A percentile compares a stretch with the other conserved stretches of the same genome.
phyloP scores from a whole-genome alignment of 2,888 invertebrate species.

The Falcaria lacertinaria region DNA sequence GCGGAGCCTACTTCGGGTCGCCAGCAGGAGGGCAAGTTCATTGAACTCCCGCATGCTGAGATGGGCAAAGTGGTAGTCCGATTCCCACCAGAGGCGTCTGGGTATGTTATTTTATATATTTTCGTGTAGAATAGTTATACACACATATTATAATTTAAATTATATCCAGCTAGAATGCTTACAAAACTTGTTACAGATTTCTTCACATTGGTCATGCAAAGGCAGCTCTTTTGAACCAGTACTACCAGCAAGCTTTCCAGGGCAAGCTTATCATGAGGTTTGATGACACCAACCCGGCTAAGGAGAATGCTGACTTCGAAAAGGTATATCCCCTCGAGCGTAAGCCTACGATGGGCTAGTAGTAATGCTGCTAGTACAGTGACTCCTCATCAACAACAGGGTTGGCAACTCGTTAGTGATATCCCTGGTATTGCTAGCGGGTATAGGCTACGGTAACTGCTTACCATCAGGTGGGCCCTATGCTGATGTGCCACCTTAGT shows the following conservation, averaged over 20 bases:
- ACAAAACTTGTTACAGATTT: conserved; percentile 76
- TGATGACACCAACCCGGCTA: conserved; percentile 99
- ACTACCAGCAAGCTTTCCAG: conserved; percentile 95
- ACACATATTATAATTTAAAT: too few species aligned
- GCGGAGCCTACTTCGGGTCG: conserved; percentile 60
- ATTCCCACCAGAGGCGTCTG: conserved; percentile 99
- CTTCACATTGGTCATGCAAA: conserved; percentile 99
- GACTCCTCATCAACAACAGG: too few species aligned
- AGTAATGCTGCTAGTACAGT: too few species aligned
- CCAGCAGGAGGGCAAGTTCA: conserved; percentile 97
- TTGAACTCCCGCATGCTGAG: conserved; percentile 97
- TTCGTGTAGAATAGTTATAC: too few species aligned
- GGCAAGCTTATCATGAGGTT: conserved; percentile 98
- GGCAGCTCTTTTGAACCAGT: conserved; percentile 98
- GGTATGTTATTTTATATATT: conserved; percentile 70
- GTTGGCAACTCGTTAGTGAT: too few species aligned
- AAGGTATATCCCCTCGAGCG: too few species aligned
- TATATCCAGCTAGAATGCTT: neutral
- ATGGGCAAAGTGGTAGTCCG: conserved; percentile 98
- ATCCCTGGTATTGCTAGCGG: too few species aligned
- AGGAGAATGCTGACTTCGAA: conserved; percentile 98
- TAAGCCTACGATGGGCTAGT: too few species aligned
- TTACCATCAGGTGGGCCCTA: too few species aligned
- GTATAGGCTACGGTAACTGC: too few species aligned
- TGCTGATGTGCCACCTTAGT: too few species aligned